A percentile compares a stretch with the other conserved stretches of the same genome.
These are phyloP conservation scores for Dioctria rufipes DNA, from an alignment of 2,888 invertebrate species.

Conservation along the genomic window DNA sequence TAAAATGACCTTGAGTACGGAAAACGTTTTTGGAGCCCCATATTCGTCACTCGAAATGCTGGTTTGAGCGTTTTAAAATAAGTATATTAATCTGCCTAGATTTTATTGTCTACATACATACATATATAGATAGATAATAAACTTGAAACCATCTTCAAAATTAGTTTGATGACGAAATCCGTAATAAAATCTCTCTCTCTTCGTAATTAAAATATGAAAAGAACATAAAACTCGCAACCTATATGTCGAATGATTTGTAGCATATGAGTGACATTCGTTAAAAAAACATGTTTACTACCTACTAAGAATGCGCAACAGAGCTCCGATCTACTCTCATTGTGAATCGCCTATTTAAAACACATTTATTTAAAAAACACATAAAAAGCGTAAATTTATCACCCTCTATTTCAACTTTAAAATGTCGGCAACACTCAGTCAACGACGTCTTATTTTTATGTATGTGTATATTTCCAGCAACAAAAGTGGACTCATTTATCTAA, in stretches of 20 bases:
- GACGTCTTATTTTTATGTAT: not conserved
- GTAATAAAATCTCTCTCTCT: slow-evolving; percentile 4
- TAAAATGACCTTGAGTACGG: no score
- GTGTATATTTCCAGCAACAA: slow-evolving; percentile 25
- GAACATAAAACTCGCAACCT: slow-evolving; percentile 25
- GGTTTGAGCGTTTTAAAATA: no score
- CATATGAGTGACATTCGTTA: not conserved
- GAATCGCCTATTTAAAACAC: slow-evolving; percentile 43
- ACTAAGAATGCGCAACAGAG: slow-evolving; percentile 36
- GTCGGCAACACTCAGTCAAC: not conserved
- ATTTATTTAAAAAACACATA: slow-evolving; percentile 48
- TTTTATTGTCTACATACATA: no score
- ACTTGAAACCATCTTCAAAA: not conserved
- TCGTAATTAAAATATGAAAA: slow-evolving; percentile 33
- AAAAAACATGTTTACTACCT: slow-evolving; percentile 41
- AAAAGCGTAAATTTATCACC: slow-evolving; percentile 47
- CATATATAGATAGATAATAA: no score
- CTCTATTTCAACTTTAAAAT: slow-evolving; percentile 26
- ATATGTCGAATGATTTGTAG: slow-evolving; percentile 20
- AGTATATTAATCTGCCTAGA: no score
- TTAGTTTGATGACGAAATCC: slow-evolving; percentile 10
- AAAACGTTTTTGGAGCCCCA: no score
- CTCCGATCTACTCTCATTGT: slow-evolving; percentile 33
- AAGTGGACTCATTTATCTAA: slow-evolving; percentile 41
- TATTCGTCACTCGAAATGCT: no score